Percentiles rank a stretch among this genome's conserved stretches.
Evolutionary conservation across 2,888 invertebrate species (phyloP).

Genomic region (Malthinus flaveolus): DNA sequence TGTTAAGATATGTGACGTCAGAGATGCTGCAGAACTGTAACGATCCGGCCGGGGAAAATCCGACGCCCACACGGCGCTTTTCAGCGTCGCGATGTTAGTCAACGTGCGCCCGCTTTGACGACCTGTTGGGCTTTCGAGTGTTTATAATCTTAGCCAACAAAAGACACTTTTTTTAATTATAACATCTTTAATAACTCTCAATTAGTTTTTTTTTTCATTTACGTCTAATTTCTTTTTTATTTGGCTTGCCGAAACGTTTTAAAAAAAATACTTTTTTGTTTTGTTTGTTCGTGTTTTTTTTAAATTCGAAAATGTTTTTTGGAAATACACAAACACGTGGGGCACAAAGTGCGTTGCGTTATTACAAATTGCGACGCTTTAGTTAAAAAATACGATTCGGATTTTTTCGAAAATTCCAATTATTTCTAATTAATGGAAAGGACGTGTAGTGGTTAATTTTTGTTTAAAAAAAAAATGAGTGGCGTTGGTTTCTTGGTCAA

Average conservation of each 20-base stretch:
- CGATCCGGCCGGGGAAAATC: conserved; percentile 45
- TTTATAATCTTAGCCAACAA: not conserved
- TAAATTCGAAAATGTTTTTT: not conserved
- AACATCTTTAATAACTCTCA: no score
- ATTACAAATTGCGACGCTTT: not conserved
- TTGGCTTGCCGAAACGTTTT: no score
- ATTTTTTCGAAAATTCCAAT: not conserved
- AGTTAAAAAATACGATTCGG: not conserved
- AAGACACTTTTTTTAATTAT: not conserved
- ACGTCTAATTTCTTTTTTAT: no score
- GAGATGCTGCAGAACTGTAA: conserved; percentile 51
- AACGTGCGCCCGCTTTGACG: conserved; percentile 40
- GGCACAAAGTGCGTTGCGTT: not conserved
- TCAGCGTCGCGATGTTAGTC: conserved; percentile 41
- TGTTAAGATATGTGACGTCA: conserved; percentile 45
- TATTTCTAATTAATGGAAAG: not conserved
- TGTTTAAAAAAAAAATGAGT: conserved; percentile 54
- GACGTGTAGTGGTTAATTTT: not conserved
- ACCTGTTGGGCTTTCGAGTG: conserved; percentile 44
- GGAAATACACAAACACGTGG: not conserved
- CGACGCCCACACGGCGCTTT: conserved; percentile 43
- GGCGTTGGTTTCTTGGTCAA: conserved; percentile 67
- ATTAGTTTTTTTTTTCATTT: no score
- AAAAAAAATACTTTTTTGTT: not conserved
- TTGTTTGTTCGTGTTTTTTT: not conserved